Evolutionary conservation across 2,113 vertebrate genomes (phyloP).

Genomic region (Halichoerus grypus): DNA sequence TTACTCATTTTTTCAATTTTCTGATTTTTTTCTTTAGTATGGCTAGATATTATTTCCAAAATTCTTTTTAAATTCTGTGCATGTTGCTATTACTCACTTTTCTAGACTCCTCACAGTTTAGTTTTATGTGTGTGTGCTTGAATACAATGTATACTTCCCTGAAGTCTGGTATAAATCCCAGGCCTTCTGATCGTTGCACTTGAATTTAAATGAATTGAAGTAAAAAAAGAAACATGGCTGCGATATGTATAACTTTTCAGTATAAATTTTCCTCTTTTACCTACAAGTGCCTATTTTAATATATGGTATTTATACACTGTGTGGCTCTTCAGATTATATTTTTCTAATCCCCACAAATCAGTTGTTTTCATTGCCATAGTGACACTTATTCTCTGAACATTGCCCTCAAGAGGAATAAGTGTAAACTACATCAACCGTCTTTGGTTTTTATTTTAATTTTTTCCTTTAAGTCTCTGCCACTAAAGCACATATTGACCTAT

Average conservation of each 20-base stretch:
- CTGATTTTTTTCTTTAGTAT: background rate
- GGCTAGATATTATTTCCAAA: background rate
- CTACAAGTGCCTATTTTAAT: background rate
- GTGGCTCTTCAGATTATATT: background rate
- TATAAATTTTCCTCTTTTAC: background rate
- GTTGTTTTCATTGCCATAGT: background rate
- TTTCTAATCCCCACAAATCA: background rate
- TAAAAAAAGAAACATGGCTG: conserved; percentile 6
- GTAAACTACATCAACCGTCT: background rate
- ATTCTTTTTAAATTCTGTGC: background rate
- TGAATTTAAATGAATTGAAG: conserved; percentile 34
- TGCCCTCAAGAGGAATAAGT: background rate
- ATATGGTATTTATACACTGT: background rate
- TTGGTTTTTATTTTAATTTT: background rate
- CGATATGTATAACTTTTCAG: background rate
- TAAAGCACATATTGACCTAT: background rate
- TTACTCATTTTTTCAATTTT: background rate
- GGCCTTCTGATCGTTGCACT: background rate
- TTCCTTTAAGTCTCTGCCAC: background rate
- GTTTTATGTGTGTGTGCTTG: background rate
- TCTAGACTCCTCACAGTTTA: background rate
- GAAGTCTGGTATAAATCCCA: conserved; percentile 8
- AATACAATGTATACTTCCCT: background rate
- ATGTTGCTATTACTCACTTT: background rate
- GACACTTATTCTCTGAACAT: background rate